phyloP scores from a whole-genome alignment of 2,113 vertebrate species.

The Lepisosteus osseus region DNA sequence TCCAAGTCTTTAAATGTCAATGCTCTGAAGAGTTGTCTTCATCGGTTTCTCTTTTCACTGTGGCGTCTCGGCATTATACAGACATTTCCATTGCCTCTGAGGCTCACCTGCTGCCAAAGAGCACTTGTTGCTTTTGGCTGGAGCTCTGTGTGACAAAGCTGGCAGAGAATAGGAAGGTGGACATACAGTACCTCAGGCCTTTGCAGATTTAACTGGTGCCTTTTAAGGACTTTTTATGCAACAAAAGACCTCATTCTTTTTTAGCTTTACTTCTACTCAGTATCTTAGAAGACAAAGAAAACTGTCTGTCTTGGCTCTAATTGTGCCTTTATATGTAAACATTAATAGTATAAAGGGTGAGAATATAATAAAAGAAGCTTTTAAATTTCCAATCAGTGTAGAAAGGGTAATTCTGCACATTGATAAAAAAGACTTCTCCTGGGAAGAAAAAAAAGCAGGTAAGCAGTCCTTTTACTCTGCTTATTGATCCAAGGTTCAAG shows the following conservation, averaged over 20 bases:
- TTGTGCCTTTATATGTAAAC: constrained; percentile 34
- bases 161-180: not conserved
- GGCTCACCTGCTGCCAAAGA: constrained; percentile 1
- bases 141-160: not conserved
- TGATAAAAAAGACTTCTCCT: too few relatives aligned
- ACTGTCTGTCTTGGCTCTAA: constrained; percentile 28
- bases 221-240: not conserved
- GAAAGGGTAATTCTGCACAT: too few relatives aligned
- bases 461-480: too few relatives aligned
- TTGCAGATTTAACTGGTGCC: not conserved
- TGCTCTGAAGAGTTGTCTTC: not conserved
- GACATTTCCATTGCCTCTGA: not conserved
- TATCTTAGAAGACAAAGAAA: constrained; percentile 18
- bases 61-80: constrained; percentile 9
- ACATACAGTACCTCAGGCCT: not conserved
- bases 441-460: too few relatives aligned
- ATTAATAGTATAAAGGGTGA: constrained; percentile 26
- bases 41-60: constrained; percentile 15
- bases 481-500: too few relatives aligned
- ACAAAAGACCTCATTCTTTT: constrained; percentile 20
- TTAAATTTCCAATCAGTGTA: too few relatives aligned
- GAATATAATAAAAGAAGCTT: too few relatives aligned
- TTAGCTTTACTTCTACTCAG: constrained; percentile 14
- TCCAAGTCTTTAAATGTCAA: not conserved
- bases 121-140: constrained; percentile 23